Evolutionary conservation across 2,888 invertebrate genomes (phyloP), one percentile per base, ranked within the genome.

Genomic region (Crossocerus cetratus): DNA sequence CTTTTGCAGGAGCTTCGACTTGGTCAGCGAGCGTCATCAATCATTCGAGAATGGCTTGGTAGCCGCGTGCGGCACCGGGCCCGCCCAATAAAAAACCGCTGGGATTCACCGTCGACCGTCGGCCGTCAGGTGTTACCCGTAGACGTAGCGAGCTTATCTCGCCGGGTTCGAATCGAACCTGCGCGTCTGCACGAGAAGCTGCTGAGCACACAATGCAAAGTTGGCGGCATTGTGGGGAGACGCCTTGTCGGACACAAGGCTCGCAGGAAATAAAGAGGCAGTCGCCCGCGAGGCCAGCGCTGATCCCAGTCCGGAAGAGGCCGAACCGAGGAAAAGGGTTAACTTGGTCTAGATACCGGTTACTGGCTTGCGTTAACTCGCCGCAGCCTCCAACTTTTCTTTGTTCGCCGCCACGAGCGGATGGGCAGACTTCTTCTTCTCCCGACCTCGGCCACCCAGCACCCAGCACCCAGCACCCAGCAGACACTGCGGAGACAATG

Each of bases 181-280:
- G 16, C 18, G n/a, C 18, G 61, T 61, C 11, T 18, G 23, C 44
- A 13, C 13, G 32, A 55, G 13, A 22, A n/a, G 56, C 22, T 59
- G 59, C 54, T n/a, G n/a, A 18, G 57, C 59, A 62, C 73, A 88
- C 86, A 88, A 89, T 88, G 81, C 83, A 86, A 88, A 87, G 84
- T 88, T 86, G 83, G 80, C 74, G 65, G 84, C 79, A 86, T 88
- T 88, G 85, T 88, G 81, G 72, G 69, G 78, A n/a, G 75, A 78
- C 78, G 84, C 80, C 77, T 77, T 81, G 83, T 83, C 77, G 84
- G 85, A 86, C 32, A 32, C 87, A 84, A 77, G 82, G 81, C 83
- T 78, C 75, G 62, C 58, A 62, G 80, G 72, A 79, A 82, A 82
- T 82, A 80, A 82, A 82, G 80, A 32, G 32, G 81, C 72, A 74